These are phyloP conservation scores for Hydrochoerus hydrochaeris DNA, from an alignment of 2,113 vertebrate genomes.

Conservation along the genomic window DNA sequence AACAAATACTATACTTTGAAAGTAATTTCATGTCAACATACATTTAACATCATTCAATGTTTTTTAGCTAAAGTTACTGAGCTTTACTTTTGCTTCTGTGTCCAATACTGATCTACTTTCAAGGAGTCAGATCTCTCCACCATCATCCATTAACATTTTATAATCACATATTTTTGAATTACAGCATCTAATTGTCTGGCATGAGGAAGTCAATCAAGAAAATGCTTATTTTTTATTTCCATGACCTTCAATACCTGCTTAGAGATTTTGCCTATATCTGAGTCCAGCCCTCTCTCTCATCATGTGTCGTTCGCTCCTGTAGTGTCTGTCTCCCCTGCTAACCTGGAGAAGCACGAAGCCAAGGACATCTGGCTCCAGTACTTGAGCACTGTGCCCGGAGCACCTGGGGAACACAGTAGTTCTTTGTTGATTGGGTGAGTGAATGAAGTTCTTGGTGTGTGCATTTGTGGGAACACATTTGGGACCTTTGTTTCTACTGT, in stretches of 20 bases:
- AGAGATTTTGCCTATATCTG: neutral
- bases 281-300: neutral
- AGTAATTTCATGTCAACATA: constrained; percentile 49
- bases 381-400: neutral
- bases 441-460: neutral
- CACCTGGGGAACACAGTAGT: too few species aligned
- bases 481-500: neutral
- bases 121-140: neutral
- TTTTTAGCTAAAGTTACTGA: constrained; percentile 44
- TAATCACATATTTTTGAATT: constrained; percentile 17
- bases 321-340: neutral
- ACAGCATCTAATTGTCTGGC: neutral
- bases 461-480: neutral
- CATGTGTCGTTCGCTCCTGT: neutral
- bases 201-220: neutral
- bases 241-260: neutral
- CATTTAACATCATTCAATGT: neutral
- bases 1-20: constrained; percentile 42
- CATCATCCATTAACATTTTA: neutral
- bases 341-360: neutral
- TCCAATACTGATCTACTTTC: neutral
- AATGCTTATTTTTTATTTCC: neutral
- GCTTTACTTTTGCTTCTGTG: constrained; percentile 27
- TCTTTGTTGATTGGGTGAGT: neutral
- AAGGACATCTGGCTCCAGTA: neutral